Evolutionary conservation across 1,140 invertebrate genomes (phyloP).

Genomic region (Acromyrmex echinatior): DNA sequence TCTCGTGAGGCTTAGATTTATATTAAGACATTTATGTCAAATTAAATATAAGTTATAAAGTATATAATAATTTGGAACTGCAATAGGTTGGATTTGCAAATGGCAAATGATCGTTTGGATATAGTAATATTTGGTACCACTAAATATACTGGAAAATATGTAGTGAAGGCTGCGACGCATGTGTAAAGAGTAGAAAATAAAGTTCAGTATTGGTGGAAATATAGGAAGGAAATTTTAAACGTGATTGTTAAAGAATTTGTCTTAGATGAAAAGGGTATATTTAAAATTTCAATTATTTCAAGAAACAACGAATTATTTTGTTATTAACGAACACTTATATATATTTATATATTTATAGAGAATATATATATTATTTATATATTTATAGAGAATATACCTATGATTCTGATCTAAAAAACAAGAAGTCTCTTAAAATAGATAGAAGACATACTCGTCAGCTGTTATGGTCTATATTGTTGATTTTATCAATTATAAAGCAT

Average conservation of each 20-base stretch:
- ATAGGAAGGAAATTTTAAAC: slow-evolving; percentile 90
- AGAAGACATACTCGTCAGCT: slow-evolving; percentile 92
- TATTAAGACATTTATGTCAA: neutral
- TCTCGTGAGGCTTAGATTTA: neutral
- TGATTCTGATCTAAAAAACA: slow-evolving; percentile 92
- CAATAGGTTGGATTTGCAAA: slow-evolving; percentile 70
- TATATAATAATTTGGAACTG: neutral
- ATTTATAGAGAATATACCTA: slow-evolving; percentile 86
- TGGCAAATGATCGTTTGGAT: slow-evolving; percentile 88
- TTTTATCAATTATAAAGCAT: slow-evolving; percentile 96
- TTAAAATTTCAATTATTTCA: neutral
- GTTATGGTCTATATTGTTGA: slow-evolving; percentile 93
- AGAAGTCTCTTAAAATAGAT: slow-evolving; percentile 90
- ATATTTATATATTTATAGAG: slow-evolving; percentile 70
- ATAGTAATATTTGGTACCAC: slow-evolving; percentile 94
- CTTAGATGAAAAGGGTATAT: slow-evolving; percentile 83
- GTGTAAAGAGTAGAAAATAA: slow-evolving; percentile 87
- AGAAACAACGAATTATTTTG: neutral
- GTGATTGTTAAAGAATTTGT: slow-evolving; percentile 89
- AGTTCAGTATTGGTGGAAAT: slow-evolving; percentile 92
- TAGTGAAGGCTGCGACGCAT: slow-evolving; percentile 89
- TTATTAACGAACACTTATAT: neutral
- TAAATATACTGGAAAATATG: slow-evolving; percentile 94
- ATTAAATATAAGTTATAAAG: neutral
- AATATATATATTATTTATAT: slow-evolving; percentile 80